A percentile compares a stretch with the other conserved stretches of the same genome.
Evolutionary conservation across 2,797 vertebrate genomes (phyloP).

Genomic region (Neosilurus mollespiculum): DNA sequence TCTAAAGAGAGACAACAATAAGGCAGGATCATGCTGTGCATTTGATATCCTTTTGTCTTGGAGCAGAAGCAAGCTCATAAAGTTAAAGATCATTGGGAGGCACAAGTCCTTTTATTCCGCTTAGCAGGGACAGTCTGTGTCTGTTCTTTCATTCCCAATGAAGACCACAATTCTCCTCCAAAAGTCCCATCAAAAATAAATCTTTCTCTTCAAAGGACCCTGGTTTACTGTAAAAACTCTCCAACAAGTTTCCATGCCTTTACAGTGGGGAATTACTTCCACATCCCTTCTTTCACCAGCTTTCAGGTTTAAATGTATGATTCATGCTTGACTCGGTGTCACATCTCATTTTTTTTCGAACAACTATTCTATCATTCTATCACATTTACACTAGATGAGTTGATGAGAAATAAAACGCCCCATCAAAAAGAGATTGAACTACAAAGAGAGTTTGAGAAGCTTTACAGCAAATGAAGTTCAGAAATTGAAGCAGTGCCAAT

Average conservation of each 20-base stretch:
- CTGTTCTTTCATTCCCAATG: conserved; percentile 40
- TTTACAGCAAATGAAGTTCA: conserved; percentile 24
- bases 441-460: conserved; percentile 1
- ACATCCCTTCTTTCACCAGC: not conserved
- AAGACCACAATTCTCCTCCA: conserved; percentile 23
- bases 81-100: conserved; percentile 19
- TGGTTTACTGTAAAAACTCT: conserved; percentile 21
- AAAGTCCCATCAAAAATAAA: conserved; percentile 25
- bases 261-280: not conserved
- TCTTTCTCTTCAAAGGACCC: conserved; percentile 16
- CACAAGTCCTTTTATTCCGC: conserved; percentile 20
- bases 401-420: conserved; percentile 16
- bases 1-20: conserved; percentile 16
- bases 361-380: not conserved
- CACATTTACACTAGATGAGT: conserved; percentile 9
- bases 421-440: conserved; percentile 3
- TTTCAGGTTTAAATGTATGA: conserved; percentile 5
- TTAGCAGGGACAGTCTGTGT: conserved; percentile 20
- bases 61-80: conserved; percentile 28
- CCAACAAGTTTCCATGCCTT: conserved; percentile 23
- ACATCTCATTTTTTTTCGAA: not conserved
- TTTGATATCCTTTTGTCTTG: conserved; percentile 32
- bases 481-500: conserved; percentile 19
- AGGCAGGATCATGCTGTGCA: conserved; percentile 14
- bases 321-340: not conserved